Conservation (phyloP, 1,140 invertebrate genomes). For the Babylonia areolata region DNA sequence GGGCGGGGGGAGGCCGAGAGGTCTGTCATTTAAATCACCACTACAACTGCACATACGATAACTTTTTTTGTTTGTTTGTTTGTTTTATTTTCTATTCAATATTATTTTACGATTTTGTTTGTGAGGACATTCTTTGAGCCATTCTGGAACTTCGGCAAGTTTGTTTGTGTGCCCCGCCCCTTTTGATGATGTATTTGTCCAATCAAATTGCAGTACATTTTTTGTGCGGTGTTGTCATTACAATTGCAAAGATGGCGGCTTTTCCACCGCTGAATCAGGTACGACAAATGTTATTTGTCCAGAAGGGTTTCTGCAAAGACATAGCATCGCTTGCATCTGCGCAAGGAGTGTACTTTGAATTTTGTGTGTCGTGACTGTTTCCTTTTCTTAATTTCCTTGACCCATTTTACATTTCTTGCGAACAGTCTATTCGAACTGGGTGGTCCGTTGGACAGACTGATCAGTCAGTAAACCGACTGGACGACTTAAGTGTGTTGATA, state of each 20-base stretch:
- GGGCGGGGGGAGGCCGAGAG: no score
- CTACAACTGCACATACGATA: no score
- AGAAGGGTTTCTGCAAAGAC: not conserved
- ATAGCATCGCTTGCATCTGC: not conserved
- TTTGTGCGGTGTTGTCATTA: not conserved
- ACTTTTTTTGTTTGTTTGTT: no score
- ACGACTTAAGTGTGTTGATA: no score
- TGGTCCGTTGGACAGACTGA: no score
- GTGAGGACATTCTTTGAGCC: no score
- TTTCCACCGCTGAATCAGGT: constrained; percentile 51
- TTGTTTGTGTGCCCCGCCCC: constrained; percentile 1
- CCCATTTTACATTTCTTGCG: not conserved
- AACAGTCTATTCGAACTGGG: no score
- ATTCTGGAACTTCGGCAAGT: not conserved
- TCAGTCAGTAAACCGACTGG: no score
- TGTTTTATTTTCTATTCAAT: no score
- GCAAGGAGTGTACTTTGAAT: not conserved
- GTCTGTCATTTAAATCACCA: no score
- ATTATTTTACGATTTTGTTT: no score
- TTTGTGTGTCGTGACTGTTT: not conserved
- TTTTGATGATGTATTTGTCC: not conserved
- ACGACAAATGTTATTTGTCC: not conserved
- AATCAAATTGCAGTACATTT: not conserved
- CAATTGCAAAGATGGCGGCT: constrained; percentile 45
- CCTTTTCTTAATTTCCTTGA: not conserved